phyloP scores from a whole-genome alignment of 2,113 vertebrate genomes.

The Hyla sarda region DNA sequence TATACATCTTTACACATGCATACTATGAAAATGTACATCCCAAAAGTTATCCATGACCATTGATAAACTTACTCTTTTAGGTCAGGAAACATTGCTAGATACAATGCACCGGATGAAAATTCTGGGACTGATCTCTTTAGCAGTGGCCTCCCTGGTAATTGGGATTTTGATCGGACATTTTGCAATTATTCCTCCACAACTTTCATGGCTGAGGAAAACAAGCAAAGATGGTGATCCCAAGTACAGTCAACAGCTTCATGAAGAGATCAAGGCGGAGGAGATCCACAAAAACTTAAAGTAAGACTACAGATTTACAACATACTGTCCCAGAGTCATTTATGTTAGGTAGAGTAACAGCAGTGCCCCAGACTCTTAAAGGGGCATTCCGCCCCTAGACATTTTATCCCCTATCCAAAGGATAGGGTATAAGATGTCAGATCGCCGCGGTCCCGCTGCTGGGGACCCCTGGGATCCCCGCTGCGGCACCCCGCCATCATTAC shows the following conservation, averaged over 20 bases:
- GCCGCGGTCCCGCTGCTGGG: too few relatives aligned
- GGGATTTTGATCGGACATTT: conserved; percentile 53
- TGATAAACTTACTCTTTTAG: background rate
- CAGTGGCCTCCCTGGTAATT: background rate
- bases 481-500: too few relatives aligned
- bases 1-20: background rate
- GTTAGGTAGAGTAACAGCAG: too few relatives aligned
- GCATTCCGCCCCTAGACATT: too few relatives aligned
- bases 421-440: too few relatives aligned
- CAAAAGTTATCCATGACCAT: background rate
- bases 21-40: background rate
- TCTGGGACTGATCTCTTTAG: background rate
- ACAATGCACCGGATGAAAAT: conserved; percentile 24
- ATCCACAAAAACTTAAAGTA: conserved; percentile 48
- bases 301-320: background rate
- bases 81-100: background rate
- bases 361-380: too few relatives aligned
- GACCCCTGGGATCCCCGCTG: too few relatives aligned
- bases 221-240: conserved; percentile 47
- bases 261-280: conserved; percentile 44
- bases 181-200: conserved; percentile 19
- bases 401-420: too few relatives aligned
- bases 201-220: conserved; percentile 36
- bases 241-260: conserved; percentile 18
- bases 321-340: background rate